Conservation (phyloP, 2,888 invertebrate species). For the Hirudinaria manillensis region DNA sequence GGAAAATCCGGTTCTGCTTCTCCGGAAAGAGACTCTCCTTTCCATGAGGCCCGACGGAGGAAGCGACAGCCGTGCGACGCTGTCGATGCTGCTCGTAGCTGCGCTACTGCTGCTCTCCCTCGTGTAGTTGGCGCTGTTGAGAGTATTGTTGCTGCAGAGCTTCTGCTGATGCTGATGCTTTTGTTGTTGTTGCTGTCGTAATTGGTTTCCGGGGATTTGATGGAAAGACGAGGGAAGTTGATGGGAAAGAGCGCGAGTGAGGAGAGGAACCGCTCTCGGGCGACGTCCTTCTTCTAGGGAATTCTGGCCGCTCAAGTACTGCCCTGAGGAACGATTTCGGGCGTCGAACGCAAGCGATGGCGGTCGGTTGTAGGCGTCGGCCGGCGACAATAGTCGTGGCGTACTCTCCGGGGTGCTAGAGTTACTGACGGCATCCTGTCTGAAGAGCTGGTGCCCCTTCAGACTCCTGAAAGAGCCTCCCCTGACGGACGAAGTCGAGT, state of each 20-base stretch:
- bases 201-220: not conserved
- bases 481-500: not conserved
- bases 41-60: not conserved
- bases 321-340: not conserved
- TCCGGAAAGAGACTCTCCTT: not conserved
- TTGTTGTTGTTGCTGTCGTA: too few species aligned
- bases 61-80: not conserved
- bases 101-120: slow-evolving; percentile 16
- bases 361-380: slow-evolving; percentile 6
- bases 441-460: slow-evolving; percentile 15
- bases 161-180: not conserved
- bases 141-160: not conserved
- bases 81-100: slow-evolving; percentile 9
- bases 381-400: slow-evolving; percentile 26
- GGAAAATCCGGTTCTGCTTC: not conserved
- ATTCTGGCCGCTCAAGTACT: not conserved
- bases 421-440: slow-evolving; percentile 33
- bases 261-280: not conserved
- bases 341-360: not conserved
- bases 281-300: not conserved
- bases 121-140: not conserved
- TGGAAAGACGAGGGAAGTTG: not conserved
- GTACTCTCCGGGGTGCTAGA: slow-evolving; percentile 35
- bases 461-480: not conserved
- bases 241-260: not conserved